Percentiles rank a stretch among this genome's conserved stretches.
These are phyloP conservation scores for Spea hammondii DNA, from an alignment of 2,797 vertebrate species.

Conservation along the genomic window DNA sequence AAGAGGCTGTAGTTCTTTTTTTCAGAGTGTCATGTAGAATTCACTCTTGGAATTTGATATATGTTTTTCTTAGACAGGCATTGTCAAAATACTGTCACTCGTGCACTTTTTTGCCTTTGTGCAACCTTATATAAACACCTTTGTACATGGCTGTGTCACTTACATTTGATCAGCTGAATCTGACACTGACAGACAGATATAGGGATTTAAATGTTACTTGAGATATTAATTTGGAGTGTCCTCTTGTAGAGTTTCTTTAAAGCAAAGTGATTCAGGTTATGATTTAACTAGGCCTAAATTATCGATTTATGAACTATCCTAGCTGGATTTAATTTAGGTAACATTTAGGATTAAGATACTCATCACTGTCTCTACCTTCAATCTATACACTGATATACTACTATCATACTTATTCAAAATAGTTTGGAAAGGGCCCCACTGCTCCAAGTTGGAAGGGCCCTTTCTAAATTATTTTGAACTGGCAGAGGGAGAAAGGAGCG, in stretches of 20 bases:
- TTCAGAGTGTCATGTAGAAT: too few species aligned
- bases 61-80: neutral
- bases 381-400: too few species aligned
- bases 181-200: slow-evolving; percentile 19
- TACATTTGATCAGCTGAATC: slow-evolving; percentile 1
- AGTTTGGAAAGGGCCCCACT: too few species aligned
- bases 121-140: neutral
- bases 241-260: slow-evolving; percentile 12
- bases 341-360: neutral
- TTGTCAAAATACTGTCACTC: slow-evolving; percentile 14
- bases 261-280: slow-evolving; percentile 27
- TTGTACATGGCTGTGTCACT: neutral
- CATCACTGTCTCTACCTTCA: neutral
- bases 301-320: slow-evolving; percentile 23
- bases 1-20: too few species aligned
- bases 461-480: too few species aligned
- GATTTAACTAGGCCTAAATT: slow-evolving; percentile 25
- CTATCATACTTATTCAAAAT: too few species aligned
- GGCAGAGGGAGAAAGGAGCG: too few species aligned
- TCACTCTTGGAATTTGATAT: too few species aligned
- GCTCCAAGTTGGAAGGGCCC: too few species aligned
- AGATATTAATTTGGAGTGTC: slow-evolving; percentile 9
- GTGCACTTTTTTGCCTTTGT: slow-evolving; percentile 16
- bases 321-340: slow-evolving; percentile 1
- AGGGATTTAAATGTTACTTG: slow-evolving; percentile 12